Conservation (phyloP, 2,113 vertebrate species). For the Malurus alboscapulatus region DNA sequence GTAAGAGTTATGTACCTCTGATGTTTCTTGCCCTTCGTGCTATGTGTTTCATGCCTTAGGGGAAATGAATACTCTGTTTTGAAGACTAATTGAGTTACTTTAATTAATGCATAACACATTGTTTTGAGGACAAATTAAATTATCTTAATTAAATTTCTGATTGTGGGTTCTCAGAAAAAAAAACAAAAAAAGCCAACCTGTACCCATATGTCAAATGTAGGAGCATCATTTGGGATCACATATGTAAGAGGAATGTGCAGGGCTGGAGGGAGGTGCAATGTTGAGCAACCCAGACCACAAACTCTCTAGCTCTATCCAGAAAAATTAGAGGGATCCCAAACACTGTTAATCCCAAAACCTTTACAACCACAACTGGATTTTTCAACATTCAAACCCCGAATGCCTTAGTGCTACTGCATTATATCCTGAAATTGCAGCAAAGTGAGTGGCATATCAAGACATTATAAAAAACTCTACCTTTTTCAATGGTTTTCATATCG, state of each 20-base stretch:
- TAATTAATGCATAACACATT: slow-evolving; percentile 40
- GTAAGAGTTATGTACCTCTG: slow-evolving; percentile 42
- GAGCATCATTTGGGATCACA: background rate
- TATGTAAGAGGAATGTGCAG: background rate
- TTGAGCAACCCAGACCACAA: background rate
- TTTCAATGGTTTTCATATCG: fast-evolving
- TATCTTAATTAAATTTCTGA: slow-evolving; percentile 22
- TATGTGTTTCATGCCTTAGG: slow-evolving; percentile 14
- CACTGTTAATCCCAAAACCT: background rate
- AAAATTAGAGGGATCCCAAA: background rate
- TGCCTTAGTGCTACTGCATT: background rate
- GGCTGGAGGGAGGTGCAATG: background rate
- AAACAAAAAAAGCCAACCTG: background rate
- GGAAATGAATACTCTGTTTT: slow-evolving; percentile 41
- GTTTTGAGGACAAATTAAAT: slow-evolving; percentile 53
- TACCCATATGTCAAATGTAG: background rate
- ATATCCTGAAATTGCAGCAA: background rate
- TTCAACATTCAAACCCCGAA: background rate
- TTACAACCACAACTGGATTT: background rate
- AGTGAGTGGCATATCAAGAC: background rate
- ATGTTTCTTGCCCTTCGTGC: slow-evolving; percentile 25
- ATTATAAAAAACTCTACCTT: background rate
- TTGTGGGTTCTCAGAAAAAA: background rate
- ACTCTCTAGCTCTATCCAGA: background rate
- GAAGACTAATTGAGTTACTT: slow-evolving; percentile 60